Evolutionary conservation across 2,888 invertebrate species (phyloP).

Genomic region (Linyphia triangularis): DNA sequence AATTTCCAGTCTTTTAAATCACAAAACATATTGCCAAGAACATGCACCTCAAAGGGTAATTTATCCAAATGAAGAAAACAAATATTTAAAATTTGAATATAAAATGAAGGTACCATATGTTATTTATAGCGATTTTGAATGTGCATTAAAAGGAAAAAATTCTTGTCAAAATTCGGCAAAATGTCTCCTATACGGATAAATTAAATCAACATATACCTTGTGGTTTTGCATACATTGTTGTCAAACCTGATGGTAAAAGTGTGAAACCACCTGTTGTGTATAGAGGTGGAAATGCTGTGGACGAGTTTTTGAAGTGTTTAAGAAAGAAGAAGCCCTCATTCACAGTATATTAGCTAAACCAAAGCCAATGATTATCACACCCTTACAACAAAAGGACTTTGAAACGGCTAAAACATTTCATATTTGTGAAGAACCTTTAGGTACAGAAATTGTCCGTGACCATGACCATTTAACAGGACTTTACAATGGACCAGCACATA

Average conservation of each 20-base stretch:
- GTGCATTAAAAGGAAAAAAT: neutral
- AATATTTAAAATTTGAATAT: neutral
- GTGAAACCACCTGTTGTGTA: neutral
- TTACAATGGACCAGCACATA: neutral
- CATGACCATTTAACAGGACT: slow-evolving; percentile 28
- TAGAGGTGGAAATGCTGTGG: slow-evolving; percentile 8
- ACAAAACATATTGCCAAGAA: neutral
- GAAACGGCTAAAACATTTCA: neutral
- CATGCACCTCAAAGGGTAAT: neutral
- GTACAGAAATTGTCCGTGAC: slow-evolving; percentile 4
- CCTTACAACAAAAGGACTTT: neutral
- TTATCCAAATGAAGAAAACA: neutral
- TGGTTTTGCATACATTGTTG: slow-evolving; percentile 16
- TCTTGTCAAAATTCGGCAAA: neutral
- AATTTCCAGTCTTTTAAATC: neutral
- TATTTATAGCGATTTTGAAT: slow-evolving; percentile 50
- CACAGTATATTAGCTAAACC: neutral
- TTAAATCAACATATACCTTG: slow-evolving; percentile 33
- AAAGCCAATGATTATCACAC: neutral
- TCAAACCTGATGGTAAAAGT: neutral
- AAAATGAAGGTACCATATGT: neutral
- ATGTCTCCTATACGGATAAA: neutral
- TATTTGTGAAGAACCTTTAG: slow-evolving; percentile 16
- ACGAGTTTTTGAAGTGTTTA: neutral
- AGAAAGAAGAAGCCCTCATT: slow-evolving; percentile 3